These are phyloP conservation scores for Drosophila bocqueti DNA, from an alignment of 1,140 invertebrate genomes.

Conservation along the genomic window DNA sequence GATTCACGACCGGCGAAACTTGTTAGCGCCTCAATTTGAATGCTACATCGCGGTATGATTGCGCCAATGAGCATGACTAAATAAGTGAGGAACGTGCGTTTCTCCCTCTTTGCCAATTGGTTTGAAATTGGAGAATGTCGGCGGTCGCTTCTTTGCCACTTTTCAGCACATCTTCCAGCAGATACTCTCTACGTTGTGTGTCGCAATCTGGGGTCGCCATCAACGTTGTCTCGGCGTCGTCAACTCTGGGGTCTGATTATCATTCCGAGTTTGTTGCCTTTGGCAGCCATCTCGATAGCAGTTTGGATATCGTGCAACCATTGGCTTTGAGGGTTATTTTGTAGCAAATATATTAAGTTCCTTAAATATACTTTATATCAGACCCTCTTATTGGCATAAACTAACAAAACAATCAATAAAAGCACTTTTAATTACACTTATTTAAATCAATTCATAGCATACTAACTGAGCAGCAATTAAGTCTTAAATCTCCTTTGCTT, in stretches of 20 bases:
- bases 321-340: background rate
- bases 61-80: slow-evolving; percentile 46
- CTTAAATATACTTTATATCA: background rate
- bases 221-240: slow-evolving; percentile 18
- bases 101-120: slow-evolving; percentile 16
- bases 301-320: background rate
- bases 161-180: slow-evolving; percentile 19
- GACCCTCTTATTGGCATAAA: background rate
- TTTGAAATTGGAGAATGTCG: slow-evolving; percentile 40
- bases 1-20: slow-evolving; percentile 37
- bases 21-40: slow-evolving; percentile 41
- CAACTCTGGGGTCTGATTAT: slow-evolving; percentile 38
- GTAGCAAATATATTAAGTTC: background rate
- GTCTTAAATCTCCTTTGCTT: background rate
- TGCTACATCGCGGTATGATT: slow-evolving; percentile 18
- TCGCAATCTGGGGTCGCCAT: slow-evolving; percentile 60
- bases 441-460: background rate
- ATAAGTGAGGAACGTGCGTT: slow-evolving; percentile 33
- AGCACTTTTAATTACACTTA: background rate
- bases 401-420: background rate
- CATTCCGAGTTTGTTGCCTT: slow-evolving; percentile 54
- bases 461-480: no score
- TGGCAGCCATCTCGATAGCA: slow-evolving; percentile 43
- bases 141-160: background rate
- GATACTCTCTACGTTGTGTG: slow-evolving; percentile 41